These are phyloP conservation scores for Parthenolecanium corni DNA, from an alignment of 2,888 invertebrate species.

Conservation along the genomic window DNA sequence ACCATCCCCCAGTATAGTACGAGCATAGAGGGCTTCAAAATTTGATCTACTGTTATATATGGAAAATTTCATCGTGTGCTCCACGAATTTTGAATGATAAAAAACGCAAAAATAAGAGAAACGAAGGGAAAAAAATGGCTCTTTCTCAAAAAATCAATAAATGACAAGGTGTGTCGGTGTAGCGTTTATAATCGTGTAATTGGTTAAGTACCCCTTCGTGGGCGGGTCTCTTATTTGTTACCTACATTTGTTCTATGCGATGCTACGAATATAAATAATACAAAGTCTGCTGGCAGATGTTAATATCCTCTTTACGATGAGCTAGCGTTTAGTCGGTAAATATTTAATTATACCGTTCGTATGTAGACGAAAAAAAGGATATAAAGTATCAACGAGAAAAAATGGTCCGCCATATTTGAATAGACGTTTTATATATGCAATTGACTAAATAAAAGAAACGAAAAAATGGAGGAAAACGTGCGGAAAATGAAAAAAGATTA, in stretches of 20 bases:
- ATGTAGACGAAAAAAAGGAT: no score
- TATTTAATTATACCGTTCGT: slow-evolving; percentile 14
- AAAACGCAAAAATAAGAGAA: no score
- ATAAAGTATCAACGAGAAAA: background rate
- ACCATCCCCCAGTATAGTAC: no score
- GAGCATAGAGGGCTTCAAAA: no score
- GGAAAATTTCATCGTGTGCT: no score
- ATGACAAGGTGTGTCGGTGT: slow-evolving; percentile 24
- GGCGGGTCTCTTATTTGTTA: slow-evolving; percentile 25
- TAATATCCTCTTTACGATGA: slow-evolving; percentile 7
- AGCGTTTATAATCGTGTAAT: slow-evolving; percentile 26
- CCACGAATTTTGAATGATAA: no score
- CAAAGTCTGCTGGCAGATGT: slow-evolving; percentile 21
- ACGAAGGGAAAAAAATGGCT: slow-evolving; percentile 4
- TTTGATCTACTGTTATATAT: no score
- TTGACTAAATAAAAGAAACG: no score
- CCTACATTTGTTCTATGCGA: slow-evolving; percentile 19
- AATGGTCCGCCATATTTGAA: slow-evolving; percentile 15
- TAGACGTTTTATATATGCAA: background rate
- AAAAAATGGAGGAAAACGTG: no score
- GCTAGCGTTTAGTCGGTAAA: slow-evolving; percentile 6
- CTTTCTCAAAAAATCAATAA: slow-evolving; percentile 21
- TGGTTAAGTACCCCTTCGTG: slow-evolving; percentile 24
- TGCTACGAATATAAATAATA: slow-evolving; percentile 13
- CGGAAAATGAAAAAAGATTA: no score